phyloP scores from a whole-genome alignment of 2,113 vertebrate species.

The Coracopsis vasa region DNA sequence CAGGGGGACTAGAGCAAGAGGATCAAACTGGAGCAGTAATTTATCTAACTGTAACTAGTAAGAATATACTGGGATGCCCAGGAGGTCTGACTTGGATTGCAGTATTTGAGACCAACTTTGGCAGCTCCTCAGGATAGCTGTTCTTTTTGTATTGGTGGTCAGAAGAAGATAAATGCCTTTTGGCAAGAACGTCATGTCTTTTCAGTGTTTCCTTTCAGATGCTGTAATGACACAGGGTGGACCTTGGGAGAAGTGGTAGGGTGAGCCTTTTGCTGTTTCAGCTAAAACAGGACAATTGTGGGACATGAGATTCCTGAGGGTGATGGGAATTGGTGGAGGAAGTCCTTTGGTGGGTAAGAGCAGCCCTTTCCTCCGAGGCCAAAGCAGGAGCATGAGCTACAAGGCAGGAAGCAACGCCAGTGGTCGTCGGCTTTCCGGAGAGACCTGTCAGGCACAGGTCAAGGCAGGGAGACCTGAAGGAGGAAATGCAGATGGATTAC shows the following conservation, averaged over 20 bases:
- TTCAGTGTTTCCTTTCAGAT: slow-evolving; percentile 29
- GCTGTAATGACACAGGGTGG: not conserved
- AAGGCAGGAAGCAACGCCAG: slow-evolving; percentile 21
- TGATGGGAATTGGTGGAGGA: slow-evolving; percentile 43
- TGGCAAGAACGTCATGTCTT: not conserved
- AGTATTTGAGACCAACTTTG: not conserved
- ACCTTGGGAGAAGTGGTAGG: slow-evolving; percentile 18
- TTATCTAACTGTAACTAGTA: no score
- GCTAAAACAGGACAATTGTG: slow-evolving; percentile 61
- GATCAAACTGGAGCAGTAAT: not conserved
- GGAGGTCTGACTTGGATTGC: not conserved
- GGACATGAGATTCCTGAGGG: slow-evolving; percentile 15
- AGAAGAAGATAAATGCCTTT: slow-evolving; percentile 15
- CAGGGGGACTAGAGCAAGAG: not conserved
- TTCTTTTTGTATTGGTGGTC: not conserved
- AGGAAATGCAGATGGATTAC: not conserved
- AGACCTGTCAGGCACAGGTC: not conserved
- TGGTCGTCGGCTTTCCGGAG: not conserved
- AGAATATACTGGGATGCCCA: not conserved
- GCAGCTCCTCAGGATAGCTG: not conserved
- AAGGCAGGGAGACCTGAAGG: not conserved
- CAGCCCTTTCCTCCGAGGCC: slow-evolving; percentile 41
- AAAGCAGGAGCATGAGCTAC: not conserved
- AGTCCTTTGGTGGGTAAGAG: slow-evolving; percentile 2
- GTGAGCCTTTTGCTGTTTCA: slow-evolving; percentile 54